Base-by-base conservation (phyloP, 2,797 vertebrate genomes). In the Eulemur mongoz region DNA sequence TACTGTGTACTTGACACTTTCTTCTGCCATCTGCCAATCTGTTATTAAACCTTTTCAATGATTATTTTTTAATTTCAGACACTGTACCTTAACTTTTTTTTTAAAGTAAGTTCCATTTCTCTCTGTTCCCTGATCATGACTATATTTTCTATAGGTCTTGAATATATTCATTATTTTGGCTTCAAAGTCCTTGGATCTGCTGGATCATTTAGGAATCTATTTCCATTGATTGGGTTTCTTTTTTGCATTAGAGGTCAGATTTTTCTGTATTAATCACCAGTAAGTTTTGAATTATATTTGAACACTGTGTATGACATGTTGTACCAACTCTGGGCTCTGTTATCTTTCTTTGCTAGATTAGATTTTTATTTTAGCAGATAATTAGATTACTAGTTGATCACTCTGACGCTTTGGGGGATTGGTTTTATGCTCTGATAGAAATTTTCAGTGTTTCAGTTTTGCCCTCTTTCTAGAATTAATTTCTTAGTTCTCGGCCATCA, bases 31-130 rank as follows among this genome's bases (percentile, higher is more conserved):
- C 12, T 40, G 32, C 15, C 17, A 85, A 43, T 96, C 12, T 92
- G 54, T 82, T 72, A 54, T 82, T 67, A 95, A 22, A 12, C 7
- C 8, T 63, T 40, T 59, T 59, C 20, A 75, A 95, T 48, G 43
- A 82, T 45, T 93, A 86, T 57, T 83, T 57, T 11, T 52, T 65
- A 65, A 35, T 38, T 84, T 76, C 52, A 72, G 35, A 52, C 50
- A 93, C 50, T 89, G 45, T 65, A 38, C 6, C 61, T 82, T 70
- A 75, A 83, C 7, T 38, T 96, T 75, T 84, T 57, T n/a, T 57
- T 57, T 23, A 91, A 43, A n/a, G 17, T 88, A 54, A 61, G 69
- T 90, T 94, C 7, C 18, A 93, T 57, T 96, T 90, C 22, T 93
- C 27, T 94, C 23, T 80, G 20, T 85, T 92, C 9, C 30, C 4